These are phyloP conservation scores for Drosophila subobscura DNA, from an alignment of 1,140 invertebrate species.

Conservation along the genomic window DNA sequence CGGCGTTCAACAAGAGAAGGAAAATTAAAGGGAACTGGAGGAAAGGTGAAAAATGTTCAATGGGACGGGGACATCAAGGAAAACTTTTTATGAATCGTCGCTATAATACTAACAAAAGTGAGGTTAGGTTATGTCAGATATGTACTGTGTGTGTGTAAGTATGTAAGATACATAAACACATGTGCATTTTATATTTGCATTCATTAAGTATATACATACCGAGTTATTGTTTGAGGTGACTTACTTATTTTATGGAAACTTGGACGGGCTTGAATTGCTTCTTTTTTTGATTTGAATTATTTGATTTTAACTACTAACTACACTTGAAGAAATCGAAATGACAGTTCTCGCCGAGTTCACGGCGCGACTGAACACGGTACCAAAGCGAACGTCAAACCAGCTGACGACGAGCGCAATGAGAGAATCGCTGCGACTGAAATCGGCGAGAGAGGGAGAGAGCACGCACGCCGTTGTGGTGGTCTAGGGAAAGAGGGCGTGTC, in stretches of 20 bases:
- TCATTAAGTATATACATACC: not conserved
- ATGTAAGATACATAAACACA: too few relatives aligned
- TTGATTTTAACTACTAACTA: constrained; percentile 34
- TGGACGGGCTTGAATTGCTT: constrained; percentile 4
- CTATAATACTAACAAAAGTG: constrained; percentile 37
- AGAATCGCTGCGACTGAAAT: constrained; percentile 30
- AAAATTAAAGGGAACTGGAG: constrained; percentile 10
- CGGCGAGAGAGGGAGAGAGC: constrained; percentile 32
- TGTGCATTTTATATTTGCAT: not conserved
- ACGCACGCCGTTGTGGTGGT: not conserved
- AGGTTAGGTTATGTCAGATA: constrained; percentile 48
- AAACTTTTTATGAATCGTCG: not conserved
- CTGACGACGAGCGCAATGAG: constrained; percentile 46
- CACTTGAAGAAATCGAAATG: constrained; percentile 61
- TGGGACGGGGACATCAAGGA: not conserved
- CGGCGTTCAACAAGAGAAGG: constrained; percentile 17
- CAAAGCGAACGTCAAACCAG: constrained; percentile 70
- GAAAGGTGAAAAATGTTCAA: not conserved
- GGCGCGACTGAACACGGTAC: constrained; percentile 54
- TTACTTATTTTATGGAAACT: constrained; percentile 11
- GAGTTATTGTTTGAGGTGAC: not conserved
- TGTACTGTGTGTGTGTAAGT: too few relatives aligned
- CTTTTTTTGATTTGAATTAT: constrained; percentile 8
- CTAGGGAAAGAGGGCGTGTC: constrained; percentile 27
- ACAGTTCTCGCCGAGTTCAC: constrained; percentile 54